phyloP scores from a whole-genome alignment of 2,797 vertebrate genomes.

The Pseudochromis fuscus region DNA sequence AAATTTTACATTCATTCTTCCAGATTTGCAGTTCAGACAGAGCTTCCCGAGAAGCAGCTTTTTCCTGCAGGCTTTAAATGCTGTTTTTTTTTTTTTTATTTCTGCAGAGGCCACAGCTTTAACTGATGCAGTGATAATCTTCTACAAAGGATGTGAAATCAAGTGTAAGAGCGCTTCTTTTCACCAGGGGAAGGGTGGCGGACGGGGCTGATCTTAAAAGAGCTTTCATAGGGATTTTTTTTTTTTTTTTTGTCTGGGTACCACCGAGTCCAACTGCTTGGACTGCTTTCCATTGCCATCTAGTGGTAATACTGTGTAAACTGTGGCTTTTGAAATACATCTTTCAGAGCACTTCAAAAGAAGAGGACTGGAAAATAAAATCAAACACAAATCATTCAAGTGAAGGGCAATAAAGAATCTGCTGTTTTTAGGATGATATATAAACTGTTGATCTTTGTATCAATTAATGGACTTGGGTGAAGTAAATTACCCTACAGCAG shows the following conservation, averaged over 20 bases:
- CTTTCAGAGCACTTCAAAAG: not conserved
- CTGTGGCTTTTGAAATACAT: not conserved
- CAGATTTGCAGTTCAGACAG: not conserved
- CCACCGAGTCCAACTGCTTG: not conserved
- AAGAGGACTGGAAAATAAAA: too few species aligned
- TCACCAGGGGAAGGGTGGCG: not conserved
- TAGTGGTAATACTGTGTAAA: slow-evolving; percentile 64
- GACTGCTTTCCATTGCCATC: slow-evolving; percentile 67
- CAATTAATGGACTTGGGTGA: too few species aligned
- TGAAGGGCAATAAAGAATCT: not conserved
- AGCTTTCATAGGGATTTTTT: slow-evolving; percentile 7
- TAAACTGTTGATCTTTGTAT: not conserved
- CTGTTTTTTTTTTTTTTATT: not conserved
- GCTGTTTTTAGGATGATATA: not conserved
- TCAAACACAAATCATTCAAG: too few species aligned
- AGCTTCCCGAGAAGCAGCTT: not conserved
- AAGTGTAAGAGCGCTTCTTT: slow-evolving; percentile 26
- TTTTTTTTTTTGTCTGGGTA: not conserved
- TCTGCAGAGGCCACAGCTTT: slow-evolving; percentile 5
- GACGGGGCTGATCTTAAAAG: not conserved
- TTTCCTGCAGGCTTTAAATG: not conserved
- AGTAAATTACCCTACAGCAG: too few species aligned
- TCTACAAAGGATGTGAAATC: slow-evolving; percentile 19
- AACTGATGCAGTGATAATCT: slow-evolving; percentile 9
- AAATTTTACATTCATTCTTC: not conserved